Percentiles rank a stretch among this genome's conserved stretches.
Evolutionary conservation across 2,797 vertebrate species (phyloP).

Genomic region (Tragelaphus oryx): DNA sequence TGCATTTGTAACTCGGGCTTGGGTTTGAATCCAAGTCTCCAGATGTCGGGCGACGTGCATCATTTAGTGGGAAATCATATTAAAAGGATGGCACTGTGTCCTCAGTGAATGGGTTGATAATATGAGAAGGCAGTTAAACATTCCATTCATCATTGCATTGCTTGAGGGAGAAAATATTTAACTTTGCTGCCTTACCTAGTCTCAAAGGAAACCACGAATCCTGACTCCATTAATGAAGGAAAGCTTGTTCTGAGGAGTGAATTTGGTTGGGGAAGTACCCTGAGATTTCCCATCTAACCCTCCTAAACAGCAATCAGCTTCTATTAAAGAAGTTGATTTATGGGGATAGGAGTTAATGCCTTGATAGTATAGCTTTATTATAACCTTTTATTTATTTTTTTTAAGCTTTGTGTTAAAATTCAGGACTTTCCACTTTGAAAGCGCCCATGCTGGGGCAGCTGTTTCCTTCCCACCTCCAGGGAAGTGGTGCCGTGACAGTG

Average conservation of each 20-base stretch:
- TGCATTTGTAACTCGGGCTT: background rate
- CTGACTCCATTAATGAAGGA: background rate
- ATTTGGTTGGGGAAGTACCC: background rate
- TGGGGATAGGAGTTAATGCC: background rate
- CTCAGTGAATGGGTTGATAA: background rate
- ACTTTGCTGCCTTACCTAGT: background rate
- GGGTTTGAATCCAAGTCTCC: conserved; percentile 31
- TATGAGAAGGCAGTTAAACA: background rate
- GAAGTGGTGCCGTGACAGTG: background rate
- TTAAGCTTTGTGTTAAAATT: background rate
- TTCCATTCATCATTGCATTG: background rate
- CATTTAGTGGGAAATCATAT: conserved; percentile 38
- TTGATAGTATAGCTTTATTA: background rate
- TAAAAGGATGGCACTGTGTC: background rate
- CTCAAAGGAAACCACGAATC: background rate
- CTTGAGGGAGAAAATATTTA: conserved; percentile 29
- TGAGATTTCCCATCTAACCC: background rate
- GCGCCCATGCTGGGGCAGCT: background rate
- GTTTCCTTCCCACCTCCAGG: background rate
- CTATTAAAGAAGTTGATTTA: background rate
- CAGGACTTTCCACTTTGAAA: background rate
- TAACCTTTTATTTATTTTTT: background rate
- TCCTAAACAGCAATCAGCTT: background rate
- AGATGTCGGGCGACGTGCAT: background rate
- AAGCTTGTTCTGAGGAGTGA: background rate